A percentile compares a stretch with the other conserved stretches of the same genome.
Conservation (phyloP, 2,113 vertebrate genomes). For the Engystomops pustulosus region DNA sequence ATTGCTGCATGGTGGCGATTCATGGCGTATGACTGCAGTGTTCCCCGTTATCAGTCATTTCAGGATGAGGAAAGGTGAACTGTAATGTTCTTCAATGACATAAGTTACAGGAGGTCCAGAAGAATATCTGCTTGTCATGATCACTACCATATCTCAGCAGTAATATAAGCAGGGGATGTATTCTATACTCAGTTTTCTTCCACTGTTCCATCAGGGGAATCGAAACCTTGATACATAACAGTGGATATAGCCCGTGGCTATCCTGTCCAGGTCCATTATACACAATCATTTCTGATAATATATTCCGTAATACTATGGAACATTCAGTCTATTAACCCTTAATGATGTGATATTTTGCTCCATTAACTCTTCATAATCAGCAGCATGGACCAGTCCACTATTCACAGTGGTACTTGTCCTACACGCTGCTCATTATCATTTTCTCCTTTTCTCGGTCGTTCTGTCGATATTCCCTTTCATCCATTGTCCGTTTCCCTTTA, state of each 20-base stretch:
- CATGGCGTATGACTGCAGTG: neutral
- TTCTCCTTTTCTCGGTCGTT: neutral
- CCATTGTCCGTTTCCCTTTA: constrained; percentile 13
- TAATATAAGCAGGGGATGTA: too few relatives aligned
- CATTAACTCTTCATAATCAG: neutral
- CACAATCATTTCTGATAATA: neutral
- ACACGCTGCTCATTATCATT: neutral
- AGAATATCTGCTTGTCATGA: neutral
- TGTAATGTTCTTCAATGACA: neutral
- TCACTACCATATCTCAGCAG: neutral
- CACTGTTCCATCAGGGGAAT: neutral
- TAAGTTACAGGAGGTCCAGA: neutral
- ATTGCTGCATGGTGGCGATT: neutral
- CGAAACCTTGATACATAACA: neutral
- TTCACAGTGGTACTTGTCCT: neutral
- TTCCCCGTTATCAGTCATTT: neutral
- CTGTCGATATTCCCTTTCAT: constrained; percentile 39
- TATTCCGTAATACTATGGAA: neutral
- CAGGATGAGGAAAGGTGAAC: too few relatives aligned
- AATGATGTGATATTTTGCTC: neutral
- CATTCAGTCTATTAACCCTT: neutral
- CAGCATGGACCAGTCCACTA: neutral
- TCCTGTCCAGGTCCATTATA: neutral
- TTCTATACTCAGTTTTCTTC: too few relatives aligned
- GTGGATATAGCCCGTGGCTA: neutral